Percentiles rank a stretch among this genome's conserved stretches.
phyloP scores from a whole-genome alignment of 2,113 vertebrate species.

The Parotia lawesii region DNA sequence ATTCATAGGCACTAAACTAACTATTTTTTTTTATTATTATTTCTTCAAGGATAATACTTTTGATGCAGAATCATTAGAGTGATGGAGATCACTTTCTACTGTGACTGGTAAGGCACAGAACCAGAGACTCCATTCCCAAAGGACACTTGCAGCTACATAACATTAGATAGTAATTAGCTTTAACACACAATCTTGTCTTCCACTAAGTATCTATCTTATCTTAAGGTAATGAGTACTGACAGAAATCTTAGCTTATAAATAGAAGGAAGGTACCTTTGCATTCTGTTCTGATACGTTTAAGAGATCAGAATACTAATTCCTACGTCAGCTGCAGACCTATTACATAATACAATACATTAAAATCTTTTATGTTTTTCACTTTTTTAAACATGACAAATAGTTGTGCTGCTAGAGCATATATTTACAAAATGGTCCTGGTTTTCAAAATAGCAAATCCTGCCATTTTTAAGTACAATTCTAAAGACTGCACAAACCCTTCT shows the following conservation, averaged over 20 bases:
- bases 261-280: conserved; percentile 55
- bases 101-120: not conserved
- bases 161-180: conserved; percentile 48
- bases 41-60: not conserved
- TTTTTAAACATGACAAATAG: not conserved
- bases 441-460: not conserved
- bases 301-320: conserved; percentile 69
- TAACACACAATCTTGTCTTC: conserved; percentile 47
- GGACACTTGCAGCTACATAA: conserved; percentile 10
- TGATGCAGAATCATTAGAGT: not conserved
- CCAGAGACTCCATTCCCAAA: not conserved
- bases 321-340: conserved; percentile 40
- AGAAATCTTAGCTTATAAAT: conserved; percentile 64
- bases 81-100: not conserved
- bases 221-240: conserved; percentile 64
- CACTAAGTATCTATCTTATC: conserved; percentile 55
- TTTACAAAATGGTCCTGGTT: not conserved
- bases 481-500: not conserved
- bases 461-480: not conserved
- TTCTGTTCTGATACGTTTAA: conserved; percentile 65
- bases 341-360: conserved; percentile 43
- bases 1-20: not conserved
- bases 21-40: not conserved
- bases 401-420: not conserved
- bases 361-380: not conserved